These are phyloP conservation scores for Rhinella marina DNA, from an alignment of 2,797 vertebrate species.

Conservation along the genomic window DNA sequence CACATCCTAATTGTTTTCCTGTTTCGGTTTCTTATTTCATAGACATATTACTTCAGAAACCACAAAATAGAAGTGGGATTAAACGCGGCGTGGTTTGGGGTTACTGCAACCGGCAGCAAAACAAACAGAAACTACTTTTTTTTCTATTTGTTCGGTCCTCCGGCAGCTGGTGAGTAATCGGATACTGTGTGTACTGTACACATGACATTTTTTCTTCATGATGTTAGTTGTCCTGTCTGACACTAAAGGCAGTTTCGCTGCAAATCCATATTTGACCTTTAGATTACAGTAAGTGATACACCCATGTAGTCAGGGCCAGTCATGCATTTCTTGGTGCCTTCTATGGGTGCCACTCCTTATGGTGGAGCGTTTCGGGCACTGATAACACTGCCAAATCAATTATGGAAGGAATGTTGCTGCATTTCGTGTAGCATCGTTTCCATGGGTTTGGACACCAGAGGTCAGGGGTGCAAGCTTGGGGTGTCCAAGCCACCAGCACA, in stretches of 20 bases:
- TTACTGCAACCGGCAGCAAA: not conserved
- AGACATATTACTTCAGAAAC: conserved; percentile 15
- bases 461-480: too few relatives aligned
- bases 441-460: not conserved
- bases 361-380: not conserved
- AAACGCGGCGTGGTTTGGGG: conserved; percentile 31
- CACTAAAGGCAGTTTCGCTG: not conserved
- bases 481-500: too few relatives aligned
- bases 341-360: not conserved
- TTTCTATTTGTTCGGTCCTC: not conserved
- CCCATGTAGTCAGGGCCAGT: not conserved
- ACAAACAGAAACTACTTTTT: conserved; percentile 32
- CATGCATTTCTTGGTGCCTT: not conserved
- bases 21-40: conserved; percentile 21
- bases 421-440: too few relatives aligned
- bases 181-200: not conserved
- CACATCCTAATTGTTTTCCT: conserved; percentile 6
- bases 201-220: not conserved
- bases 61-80: conserved; percentile 30
- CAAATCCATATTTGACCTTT: not conserved
- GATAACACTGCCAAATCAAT: not conserved
- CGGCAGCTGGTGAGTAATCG: not conserved
- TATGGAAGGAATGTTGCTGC: not conserved
- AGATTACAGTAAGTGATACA: not conserved
- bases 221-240: not conserved